phyloP scores from a whole-genome alignment of 1,140 invertebrate species.

The Coenobita brevimanus region DNA sequence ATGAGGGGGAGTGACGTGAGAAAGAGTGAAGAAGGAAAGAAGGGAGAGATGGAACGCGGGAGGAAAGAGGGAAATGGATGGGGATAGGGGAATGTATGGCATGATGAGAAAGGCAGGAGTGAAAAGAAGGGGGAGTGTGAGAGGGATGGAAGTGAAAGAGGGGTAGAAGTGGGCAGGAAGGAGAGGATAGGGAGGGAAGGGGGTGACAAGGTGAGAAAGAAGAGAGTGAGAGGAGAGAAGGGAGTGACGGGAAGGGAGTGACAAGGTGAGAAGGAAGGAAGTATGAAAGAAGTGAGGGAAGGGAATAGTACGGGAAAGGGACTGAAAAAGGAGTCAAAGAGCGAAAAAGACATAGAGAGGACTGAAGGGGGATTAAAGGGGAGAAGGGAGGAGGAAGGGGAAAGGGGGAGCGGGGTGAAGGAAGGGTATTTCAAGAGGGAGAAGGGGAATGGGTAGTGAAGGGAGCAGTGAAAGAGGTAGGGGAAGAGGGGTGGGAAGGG shows the following conservation, averaged over 20 bases:
- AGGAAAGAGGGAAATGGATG: not conserved
- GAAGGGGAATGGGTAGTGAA: no score
- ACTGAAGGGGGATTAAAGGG: not conserved
- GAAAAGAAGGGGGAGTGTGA: not conserved
- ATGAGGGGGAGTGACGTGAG: no score
- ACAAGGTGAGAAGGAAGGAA: no score
- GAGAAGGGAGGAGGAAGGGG: no score
- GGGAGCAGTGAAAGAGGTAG: no score
- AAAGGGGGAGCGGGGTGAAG: no score
- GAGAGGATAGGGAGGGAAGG: not conserved
- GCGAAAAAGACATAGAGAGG: not conserved
- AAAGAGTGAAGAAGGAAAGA: not conserved
- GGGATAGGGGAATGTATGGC: not conserved
- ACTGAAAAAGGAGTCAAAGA: not conserved
- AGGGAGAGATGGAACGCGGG: not conserved
- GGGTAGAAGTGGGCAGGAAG: not conserved
- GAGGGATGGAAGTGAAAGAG: not conserved
- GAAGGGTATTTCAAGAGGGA: no score
- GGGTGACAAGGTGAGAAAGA: not conserved
- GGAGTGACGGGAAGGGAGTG: not conserved
- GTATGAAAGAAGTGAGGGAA: no score
- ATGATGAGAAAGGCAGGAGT: not conserved
- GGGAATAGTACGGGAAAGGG: not conserved
- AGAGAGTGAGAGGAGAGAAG: not conserved
- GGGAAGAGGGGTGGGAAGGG: no score